These are phyloP conservation scores for Zaprionus lachaisei DNA, from an alignment of 1,140 invertebrate genomes.

Conservation along the genomic window DNA sequence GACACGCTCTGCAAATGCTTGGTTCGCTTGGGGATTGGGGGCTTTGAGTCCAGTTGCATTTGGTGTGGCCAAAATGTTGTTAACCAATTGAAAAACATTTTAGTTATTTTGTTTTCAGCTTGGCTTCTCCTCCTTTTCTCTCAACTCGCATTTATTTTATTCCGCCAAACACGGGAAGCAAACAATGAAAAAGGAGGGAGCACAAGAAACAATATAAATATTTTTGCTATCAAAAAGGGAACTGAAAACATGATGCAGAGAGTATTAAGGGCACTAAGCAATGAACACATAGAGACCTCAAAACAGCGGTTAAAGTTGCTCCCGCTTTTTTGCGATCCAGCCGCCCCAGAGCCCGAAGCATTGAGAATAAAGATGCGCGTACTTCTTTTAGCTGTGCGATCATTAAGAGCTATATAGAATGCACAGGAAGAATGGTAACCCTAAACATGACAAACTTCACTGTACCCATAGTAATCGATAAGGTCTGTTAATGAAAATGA, in stretches of 20 bases:
- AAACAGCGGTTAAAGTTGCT: too few relatives aligned
- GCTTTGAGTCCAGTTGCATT: constrained; percentile 17
- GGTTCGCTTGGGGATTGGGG: not conserved
- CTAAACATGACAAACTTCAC: too few relatives aligned
- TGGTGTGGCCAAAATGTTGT: constrained; percentile 37
- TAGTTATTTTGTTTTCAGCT: constrained; percentile 16
- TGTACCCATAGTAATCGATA: too few relatives aligned
- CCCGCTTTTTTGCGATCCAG: too few relatives aligned
- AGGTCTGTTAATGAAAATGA: too few relatives aligned
- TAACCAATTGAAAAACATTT: constrained; percentile 39
- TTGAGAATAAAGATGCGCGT: too few relatives aligned
- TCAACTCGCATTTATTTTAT: too few relatives aligned
- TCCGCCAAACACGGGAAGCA: too few relatives aligned
- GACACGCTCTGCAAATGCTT: not conserved
- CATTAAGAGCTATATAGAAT: not conserved
- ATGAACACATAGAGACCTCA: too few relatives aligned
- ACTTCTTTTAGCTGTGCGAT: too few relatives aligned
- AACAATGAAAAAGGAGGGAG: too few relatives aligned
- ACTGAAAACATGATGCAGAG: not conserved
- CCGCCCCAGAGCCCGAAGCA: too few relatives aligned
- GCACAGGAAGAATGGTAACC: not conserved
- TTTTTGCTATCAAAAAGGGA: not conserved
- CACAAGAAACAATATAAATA: not conserved
- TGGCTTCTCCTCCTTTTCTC: constrained; percentile 18
- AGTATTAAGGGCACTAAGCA: not conserved